phyloP scores from a whole-genome alignment of 92 coral and sea anemone species.

The Zoanthus sansibaricus region DNA sequence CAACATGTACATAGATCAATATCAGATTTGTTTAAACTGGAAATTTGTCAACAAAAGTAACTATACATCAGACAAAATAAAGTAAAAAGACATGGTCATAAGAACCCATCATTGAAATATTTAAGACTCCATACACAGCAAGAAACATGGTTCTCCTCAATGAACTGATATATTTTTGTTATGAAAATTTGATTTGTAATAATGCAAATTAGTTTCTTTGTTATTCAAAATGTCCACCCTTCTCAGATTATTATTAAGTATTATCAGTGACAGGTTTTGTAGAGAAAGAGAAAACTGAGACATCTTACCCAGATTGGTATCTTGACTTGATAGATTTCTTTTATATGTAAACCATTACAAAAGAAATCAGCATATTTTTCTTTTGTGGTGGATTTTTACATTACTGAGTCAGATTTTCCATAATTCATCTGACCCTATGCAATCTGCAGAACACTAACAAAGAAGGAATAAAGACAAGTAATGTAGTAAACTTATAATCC shows the following conservation, averaged over 20 bases:
- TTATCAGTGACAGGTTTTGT: slow-evolving; percentile 9
- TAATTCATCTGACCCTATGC: slow-evolving; percentile 8
- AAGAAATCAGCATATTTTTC: slow-evolving; percentile 18
- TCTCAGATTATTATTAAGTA: slow-evolving; percentile 2
- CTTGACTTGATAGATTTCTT: slow-evolving; percentile 1
- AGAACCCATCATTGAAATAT: slow-evolving; percentile 22
- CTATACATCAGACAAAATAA: slow-evolving; percentile 3
- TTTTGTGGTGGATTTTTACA: slow-evolving; percentile 15
- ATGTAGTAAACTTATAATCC: not conserved
- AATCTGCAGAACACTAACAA: not conserved
- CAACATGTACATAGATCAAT: slow-evolving; percentile 7
- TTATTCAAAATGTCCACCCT: slow-evolving; percentile 21
- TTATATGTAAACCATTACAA: not conserved
- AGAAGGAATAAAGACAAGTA: not conserved
- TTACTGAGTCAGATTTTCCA: slow-evolving; percentile 16
- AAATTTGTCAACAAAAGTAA: slow-evolving; percentile 12
- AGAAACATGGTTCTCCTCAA: not conserved
- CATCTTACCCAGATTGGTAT: not conserved
- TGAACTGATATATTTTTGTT: slow-evolving; percentile 3
- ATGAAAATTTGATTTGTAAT: slow-evolving; percentile 7
- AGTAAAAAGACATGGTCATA: slow-evolving; percentile 24
- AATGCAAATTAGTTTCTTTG: not conserved
- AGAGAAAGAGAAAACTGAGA: slow-evolving; percentile 23
- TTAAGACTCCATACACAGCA: slow-evolving; percentile 14
- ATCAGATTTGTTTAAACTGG: not conserved